Conservation (phyloP, 2,797 vertebrate species). For the Xiphophorus birchmanni region DNA sequence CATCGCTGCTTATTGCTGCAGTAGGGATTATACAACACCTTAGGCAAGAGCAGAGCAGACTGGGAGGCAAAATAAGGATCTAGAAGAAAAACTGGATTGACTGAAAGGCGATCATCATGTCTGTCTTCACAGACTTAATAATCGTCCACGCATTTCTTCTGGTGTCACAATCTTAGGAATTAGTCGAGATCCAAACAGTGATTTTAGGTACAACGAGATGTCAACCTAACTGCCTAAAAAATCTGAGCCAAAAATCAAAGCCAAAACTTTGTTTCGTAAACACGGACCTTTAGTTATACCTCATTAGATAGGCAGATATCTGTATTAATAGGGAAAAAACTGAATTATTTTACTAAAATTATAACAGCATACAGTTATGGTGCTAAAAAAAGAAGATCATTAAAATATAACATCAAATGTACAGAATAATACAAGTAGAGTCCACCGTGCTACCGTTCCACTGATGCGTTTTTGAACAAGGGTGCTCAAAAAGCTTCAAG, state of each 20-base stretch:
- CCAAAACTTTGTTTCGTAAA: not conserved
- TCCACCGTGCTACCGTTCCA: not conserved
- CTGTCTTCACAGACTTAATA: not conserved
- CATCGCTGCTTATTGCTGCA: constrained; percentile 26
- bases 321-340: not conserved
- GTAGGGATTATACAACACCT: constrained; percentile 48
- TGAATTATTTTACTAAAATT: not conserved
- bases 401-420: not conserved
- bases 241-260: not conserved
- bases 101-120: not conserved
- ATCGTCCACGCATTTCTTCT: not conserved
- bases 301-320: not conserved
- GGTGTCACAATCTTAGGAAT: not conserved
- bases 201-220: too few relatives aligned
- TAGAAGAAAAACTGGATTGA: not conserved
- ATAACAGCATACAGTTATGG: not conserved
- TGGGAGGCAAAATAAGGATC: constrained; percentile 7
- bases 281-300: not conserved
- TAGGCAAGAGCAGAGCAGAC: constrained; percentile 13
- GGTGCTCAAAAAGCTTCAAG: not conserved
- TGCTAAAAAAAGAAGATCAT: not conserved
- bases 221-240: not conserved
- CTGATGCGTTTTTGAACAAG: not conserved
- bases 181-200: too few relatives aligned
- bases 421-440: not conserved